Percentiles rank a stretch among this genome's conserved stretches.
phyloP scores from a whole-genome alignment of 2,113 vertebrate genomes.

The Bubo bubo region DNA sequence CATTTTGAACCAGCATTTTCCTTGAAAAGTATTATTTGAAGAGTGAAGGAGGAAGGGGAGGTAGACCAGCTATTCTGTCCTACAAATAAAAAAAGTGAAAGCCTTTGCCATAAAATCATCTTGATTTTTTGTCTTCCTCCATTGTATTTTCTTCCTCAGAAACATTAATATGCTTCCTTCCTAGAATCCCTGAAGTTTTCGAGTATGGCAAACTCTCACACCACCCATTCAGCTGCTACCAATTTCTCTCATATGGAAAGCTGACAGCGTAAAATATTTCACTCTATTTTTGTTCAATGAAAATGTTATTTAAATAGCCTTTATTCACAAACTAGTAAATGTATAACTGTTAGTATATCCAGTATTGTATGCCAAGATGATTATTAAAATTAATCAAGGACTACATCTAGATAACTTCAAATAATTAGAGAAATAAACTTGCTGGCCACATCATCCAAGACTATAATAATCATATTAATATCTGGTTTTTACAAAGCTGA shows the following conservation, averaged over 20 bases:
- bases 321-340: neutral
- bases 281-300: neutral
- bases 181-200: neutral
- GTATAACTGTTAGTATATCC: neutral
- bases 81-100: neutral
- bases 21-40: slow-evolving; percentile 9
- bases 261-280: neutral
- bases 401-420: neutral
- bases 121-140: neutral
- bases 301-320: neutral
- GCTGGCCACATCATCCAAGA: neutral
- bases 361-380: neutral
- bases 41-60: neutral
- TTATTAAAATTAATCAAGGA: neutral
- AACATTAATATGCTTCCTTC: neutral
- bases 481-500: neutral
- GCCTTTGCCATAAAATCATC: neutral
- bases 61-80: neutral
- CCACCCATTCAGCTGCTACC: neutral
- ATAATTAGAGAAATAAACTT: neutral
- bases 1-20: slow-evolving; percentile 38
- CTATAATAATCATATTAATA: neutral
- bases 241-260: neutral
- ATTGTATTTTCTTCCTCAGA: neutral
- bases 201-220: neutral